Evolutionary conservation across 2,888 invertebrate genomes (phyloP), one percentile per base, ranked within the genome.

Genomic region (Drosophila conformis): DNA sequence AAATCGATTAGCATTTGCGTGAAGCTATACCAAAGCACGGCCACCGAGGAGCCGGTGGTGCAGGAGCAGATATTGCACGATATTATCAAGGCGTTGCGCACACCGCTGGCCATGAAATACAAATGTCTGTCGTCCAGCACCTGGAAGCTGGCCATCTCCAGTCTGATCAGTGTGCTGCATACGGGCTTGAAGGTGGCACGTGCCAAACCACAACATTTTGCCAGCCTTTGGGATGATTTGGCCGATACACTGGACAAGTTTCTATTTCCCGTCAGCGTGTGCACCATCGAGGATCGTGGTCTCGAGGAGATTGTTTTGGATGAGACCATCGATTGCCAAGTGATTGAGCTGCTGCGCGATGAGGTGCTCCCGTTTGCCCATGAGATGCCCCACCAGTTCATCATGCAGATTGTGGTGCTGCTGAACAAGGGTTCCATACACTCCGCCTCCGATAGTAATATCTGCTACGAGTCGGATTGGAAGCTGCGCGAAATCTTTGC

Each of bases 401-500:
- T 96, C 83, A 95, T 96, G 89, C 95, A 96, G 92, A 95, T 98
- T 59, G 97, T 98, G 80, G 95, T 96, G 83, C 94, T 98, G 76
- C 93, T 98, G 65, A 97, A 98, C 93, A 96, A 96, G 90, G 98
- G 98, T 21, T 97, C 97, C 38, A 96, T 97, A 87, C 96, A 96
- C 93, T 96, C 96, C 21, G 96, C 96, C 0, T 95, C 95, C 13
- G 95, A 95, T 71, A 94, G 94, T 29, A 95, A 94, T 92, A 94
- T 94, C 60, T 94, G 94, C 89, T 96, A 96, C 79, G 97, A 97
- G 90, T 95, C 96, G 70, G 97, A 97, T 90, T 94, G 96, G 74
- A 96, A 97, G 72, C 94, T 98, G 78, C 94, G 99, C 25, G 99
- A 99, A 93, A 98, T 99, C 92, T 99, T 99, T 93, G 99, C 99